Evolutionary conservation across 2,888 invertebrate species (phyloP).

Genomic region (Anarsia innoxiella): DNA sequence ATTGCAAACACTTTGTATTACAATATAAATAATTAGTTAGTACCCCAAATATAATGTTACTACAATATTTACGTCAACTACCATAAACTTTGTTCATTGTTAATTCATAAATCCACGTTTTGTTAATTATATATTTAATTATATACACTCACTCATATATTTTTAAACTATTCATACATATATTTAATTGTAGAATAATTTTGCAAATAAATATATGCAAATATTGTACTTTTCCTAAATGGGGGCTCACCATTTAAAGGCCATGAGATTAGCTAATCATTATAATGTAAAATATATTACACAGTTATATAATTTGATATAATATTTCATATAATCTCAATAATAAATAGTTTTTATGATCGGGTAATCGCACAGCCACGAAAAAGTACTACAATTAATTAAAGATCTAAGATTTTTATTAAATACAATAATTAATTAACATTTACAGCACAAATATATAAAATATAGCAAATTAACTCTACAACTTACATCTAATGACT

Average conservation of each 20-base stretch:
- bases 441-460: neutral
- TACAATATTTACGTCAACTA: constrained; percentile 4
- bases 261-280: constrained; percentile 45
- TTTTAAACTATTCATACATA: constrained; percentile 3
- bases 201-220: constrained; percentile 11
- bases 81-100: constrained; percentile 1
- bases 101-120: constrained; percentile 2
- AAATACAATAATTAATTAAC: constrained; percentile 2
- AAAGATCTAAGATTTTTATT: constrained; percentile 4
- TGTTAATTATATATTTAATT: constrained; percentile 3
- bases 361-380: constrained; percentile 42
- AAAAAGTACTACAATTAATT: constrained; percentile 40
- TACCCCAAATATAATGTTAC: neutral
- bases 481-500: too few relatives aligned
- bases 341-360: constrained; percentile 25
- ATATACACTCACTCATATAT: neutral
- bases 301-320: constrained; percentile 15
- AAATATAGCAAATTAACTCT: too few relatives aligned
- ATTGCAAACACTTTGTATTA: constrained; percentile 4
- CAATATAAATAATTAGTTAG: constrained; percentile 6
- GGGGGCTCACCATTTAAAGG: constrained; percentile 65
- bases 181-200: neutral
- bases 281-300: constrained; percentile 15
- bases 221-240: constrained; percentile 62
- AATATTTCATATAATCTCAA: neutral